These are phyloP conservation scores for Neoitamus cyanurus DNA, from an alignment of 2,888 invertebrate species.

Conservation along the genomic window DNA sequence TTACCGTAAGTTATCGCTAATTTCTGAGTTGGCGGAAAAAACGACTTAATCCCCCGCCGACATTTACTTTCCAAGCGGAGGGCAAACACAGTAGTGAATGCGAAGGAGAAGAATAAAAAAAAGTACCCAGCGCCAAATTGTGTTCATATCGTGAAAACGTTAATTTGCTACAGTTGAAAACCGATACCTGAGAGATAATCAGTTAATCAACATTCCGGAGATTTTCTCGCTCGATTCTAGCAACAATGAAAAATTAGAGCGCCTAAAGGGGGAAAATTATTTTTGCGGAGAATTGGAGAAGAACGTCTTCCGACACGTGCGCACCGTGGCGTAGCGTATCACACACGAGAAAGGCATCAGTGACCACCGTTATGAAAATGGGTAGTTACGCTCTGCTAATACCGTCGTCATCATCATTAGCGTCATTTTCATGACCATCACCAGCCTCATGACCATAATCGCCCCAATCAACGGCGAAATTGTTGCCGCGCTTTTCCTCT, in stretches of 20 bases:
- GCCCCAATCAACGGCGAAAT: neutral
- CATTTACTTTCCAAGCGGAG: neutral
- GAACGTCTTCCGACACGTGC: neutral
- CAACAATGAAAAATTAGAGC: neutral
- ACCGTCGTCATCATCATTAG: constrained; percentile 1
- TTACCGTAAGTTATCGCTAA: constrained; percentile 10
- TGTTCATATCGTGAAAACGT: constrained; percentile 9
- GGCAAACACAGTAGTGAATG: neutral
- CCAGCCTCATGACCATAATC: neutral
- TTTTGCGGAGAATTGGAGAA: neutral
- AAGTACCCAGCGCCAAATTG: neutral
- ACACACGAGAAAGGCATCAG: neutral
- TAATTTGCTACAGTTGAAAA: neutral
- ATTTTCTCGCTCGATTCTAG: neutral
- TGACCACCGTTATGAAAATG: constrained; percentile 24
- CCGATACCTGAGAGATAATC: neutral
- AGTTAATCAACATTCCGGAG: constrained; percentile 18
- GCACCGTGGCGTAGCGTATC: neutral
- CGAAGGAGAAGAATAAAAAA: neutral
- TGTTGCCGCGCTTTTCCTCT: neutral
- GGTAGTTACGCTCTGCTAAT: constrained; percentile 10
- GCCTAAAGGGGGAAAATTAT: neutral
- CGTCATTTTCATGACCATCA: neutral
- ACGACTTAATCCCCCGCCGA: constrained; percentile 26
- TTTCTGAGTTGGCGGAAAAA: neutral